Percentiles rank a stretch among this genome's conserved stretches.
These are phyloP conservation scores for Cheirogaleus medius DNA, from an alignment of 2,113 vertebrate genomes.

Conservation along the genomic window DNA sequence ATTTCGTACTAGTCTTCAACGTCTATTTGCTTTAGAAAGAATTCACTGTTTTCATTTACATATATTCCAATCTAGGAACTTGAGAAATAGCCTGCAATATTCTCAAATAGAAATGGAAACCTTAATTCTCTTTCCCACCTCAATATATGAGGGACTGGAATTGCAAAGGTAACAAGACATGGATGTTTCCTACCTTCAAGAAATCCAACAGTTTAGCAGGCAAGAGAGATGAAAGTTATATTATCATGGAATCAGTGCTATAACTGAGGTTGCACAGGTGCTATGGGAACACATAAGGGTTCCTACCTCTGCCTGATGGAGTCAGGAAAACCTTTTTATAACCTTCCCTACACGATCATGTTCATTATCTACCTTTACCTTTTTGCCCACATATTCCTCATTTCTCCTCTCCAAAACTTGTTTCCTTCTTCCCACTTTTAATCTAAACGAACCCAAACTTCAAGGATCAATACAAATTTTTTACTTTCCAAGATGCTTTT, in stretches of 20 bases:
- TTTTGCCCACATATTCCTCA: background rate
- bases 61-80: background rate
- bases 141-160: background rate
- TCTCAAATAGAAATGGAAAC: background rate
- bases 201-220: background rate
- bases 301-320: background rate
- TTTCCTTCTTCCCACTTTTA: background rate
- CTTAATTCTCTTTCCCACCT: background rate
- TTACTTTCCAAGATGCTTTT: background rate
- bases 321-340: background rate
- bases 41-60: background rate
- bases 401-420: background rate
- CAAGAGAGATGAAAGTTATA: background rate
- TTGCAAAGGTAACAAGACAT: background rate
- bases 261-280: background rate
- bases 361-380: background rate
- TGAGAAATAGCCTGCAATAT: background rate
- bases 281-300: background rate
- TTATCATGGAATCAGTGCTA: background rate
- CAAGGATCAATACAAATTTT: background rate
- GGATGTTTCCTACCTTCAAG: background rate
- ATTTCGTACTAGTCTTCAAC: background rate
- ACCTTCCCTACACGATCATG: background rate
- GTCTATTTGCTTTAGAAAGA: background rate
- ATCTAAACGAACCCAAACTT: constrained; percentile 14